Evolutionary conservation across 2,797 vertebrate species (phyloP).

Genomic region (Cirrhinus mrigala): DNA sequence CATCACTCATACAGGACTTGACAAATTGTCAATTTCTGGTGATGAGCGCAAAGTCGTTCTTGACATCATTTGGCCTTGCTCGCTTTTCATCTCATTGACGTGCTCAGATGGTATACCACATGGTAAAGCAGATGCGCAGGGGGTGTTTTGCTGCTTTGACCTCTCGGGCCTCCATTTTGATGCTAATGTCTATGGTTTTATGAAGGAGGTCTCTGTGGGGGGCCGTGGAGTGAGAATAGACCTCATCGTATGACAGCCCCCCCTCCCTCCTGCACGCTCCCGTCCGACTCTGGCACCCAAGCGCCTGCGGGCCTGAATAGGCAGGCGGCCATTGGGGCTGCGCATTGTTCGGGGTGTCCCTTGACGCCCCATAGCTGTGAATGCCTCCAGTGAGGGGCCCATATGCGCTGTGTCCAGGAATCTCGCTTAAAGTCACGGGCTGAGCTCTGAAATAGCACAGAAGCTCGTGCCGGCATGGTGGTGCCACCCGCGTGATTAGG

Average conservation of each 20-base stretch:
- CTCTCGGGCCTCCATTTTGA: constrained; percentile 72
- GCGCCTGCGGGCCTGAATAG: constrained; percentile 62
- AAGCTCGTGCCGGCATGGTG: constrained; percentile 29
- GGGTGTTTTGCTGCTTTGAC: constrained; percentile 63
- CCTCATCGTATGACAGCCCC: constrained; percentile 51
- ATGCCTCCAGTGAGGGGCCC: constrained; percentile 47
- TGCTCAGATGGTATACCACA: constrained; percentile 55
- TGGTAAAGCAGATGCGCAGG: constrained; percentile 76
- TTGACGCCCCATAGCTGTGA: constrained; percentile 46
- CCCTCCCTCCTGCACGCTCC: constrained; percentile 11
- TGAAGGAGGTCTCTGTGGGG: constrained; percentile 26
- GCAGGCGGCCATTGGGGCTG: constrained; percentile 65
- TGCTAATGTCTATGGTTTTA: constrained; percentile 72
- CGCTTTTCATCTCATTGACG: constrained; percentile 45
- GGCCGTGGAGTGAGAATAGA: constrained; percentile 10
- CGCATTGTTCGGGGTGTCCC: constrained; percentile 65
- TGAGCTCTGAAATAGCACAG: constrained; percentile 29
- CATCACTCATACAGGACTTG: constrained; percentile 3
- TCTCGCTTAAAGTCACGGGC: constrained; percentile 30
- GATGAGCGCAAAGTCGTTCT: constrained; percentile 27
- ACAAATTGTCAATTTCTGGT: constrained; percentile 41
- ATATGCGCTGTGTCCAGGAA: constrained; percentile 50
- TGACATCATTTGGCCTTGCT: constrained; percentile 29
- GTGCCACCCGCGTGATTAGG: constrained; percentile 17
- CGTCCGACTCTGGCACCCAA: constrained; percentile 53